Evolutionary conservation across 1,140 invertebrate species (phyloP), one percentile per base, ranked within the genome.

Genomic region (Lysiphlebus fabarum): DNA sequence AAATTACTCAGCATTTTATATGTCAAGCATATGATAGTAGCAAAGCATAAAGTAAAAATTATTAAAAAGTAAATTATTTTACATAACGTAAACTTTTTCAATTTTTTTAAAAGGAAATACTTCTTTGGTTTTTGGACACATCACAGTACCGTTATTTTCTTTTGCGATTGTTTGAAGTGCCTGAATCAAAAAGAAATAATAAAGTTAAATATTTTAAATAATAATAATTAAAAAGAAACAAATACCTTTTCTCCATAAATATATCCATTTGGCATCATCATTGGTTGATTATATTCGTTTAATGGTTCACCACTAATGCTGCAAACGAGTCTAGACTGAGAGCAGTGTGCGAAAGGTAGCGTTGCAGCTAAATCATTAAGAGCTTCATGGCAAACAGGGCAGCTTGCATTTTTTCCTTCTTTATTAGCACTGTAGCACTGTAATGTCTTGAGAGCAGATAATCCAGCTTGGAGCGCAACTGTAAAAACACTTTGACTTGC

Each of bases 181-280:
- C 90, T 92, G 76, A 63, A 85, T 59, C 76, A 58, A 69, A 64
- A 3, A 17, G 17, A 17, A 17, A 17, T 17, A 17, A 3, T 17
- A 17, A 1, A 17, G 50, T 62, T 11, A 14, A 41, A 51, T 8
- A 14, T 47, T 12, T 38, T 48, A 61, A 62, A 48, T 62, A 43
- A 54, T 7, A 1, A 26, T 26, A 26, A 36, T 53, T 33, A n/a
- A 51, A 58, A 42, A 49, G 2, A 1, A 4, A 64, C 8, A 56
- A 73, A 81, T 77, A 93, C 93, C 83, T 92, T 86, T 80, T 93
- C 91, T n/a, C 96, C 96, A 79, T 98, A 98, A 51, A 98, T 93
- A 79, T 95, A 91, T 56, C 96, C 96, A 83, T 99, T 99, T 43
- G 97, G 96, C 75, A 99, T 84, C 88, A 97, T 95, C 88, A 99